Evolutionary conservation across 2,113 vertebrate genomes (phyloP).

Genomic region (Zosterops lateralis): DNA sequence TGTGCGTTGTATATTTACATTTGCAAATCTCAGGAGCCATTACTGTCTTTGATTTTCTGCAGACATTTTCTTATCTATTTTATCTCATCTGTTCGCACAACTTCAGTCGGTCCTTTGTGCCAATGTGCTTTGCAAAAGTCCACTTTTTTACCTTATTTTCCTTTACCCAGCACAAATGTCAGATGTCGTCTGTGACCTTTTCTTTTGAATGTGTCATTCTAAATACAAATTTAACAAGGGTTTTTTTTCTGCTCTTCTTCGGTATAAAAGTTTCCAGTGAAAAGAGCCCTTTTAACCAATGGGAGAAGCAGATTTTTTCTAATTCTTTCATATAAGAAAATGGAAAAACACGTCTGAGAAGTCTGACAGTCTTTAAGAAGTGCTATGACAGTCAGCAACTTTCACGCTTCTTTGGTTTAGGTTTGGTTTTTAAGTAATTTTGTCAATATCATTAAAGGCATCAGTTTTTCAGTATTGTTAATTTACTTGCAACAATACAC

Average conservation of each 20-base stretch:
- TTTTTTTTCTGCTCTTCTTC: background rate
- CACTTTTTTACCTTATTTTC: background rate
- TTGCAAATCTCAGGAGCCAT: background rate
- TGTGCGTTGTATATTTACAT: background rate
- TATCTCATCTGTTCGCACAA: background rate
- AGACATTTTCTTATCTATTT: background rate
- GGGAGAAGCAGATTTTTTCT: background rate
- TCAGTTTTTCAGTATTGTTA: background rate
- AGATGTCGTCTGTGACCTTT: background rate
- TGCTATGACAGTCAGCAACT: background rate
- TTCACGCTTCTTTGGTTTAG: background rate
- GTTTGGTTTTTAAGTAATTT: background rate
- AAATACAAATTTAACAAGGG: background rate
- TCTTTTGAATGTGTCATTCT: background rate
- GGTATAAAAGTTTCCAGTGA: background rate
- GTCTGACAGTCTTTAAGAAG: background rate
- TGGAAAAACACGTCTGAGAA: background rate
- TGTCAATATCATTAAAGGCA: background rate
- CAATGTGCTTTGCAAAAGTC: background rate
- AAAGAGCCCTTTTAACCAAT: background rate
- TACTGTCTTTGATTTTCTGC: background rate
- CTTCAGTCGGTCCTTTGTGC: background rate
- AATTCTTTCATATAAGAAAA: background rate
- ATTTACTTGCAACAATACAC: background rate
- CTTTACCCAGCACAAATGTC: background rate